These are phyloP conservation scores for Micrasema minimum DNA, from an alignment of 1,140 invertebrate genomes.

Conservation along the genomic window DNA sequence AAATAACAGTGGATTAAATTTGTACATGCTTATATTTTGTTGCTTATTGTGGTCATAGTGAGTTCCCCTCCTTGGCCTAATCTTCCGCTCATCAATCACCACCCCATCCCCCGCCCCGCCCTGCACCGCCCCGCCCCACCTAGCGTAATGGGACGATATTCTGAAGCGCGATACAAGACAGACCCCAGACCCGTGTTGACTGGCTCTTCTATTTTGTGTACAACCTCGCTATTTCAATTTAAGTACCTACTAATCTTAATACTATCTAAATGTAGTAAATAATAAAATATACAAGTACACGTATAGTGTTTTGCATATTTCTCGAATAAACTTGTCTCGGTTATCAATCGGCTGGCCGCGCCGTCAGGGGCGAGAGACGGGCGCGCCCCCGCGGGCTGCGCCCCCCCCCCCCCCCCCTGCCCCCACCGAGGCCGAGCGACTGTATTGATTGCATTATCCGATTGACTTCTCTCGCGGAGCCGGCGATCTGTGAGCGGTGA, in stretches of 20 bases:
- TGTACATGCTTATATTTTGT: no score
- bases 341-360: background rate
- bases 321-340: no score
- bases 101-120: constrained; percentile 33
- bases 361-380: background rate
- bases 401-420: background rate
- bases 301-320: background rate
- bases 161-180: constrained; percentile 4
- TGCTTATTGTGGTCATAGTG: no score
- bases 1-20: no score
- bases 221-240: background rate
- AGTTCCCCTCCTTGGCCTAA: constrained; percentile 2
- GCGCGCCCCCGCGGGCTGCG: background rate
- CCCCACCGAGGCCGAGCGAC: background rate
- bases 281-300: no score
- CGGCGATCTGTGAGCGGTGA: background rate
- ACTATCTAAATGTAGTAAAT: no score
- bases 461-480: constrained; percentile 8
- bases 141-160: constrained; percentile 29
- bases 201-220: background rate
- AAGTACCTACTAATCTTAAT: no score
- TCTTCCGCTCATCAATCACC: constrained; percentile 43
- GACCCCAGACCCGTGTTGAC: background rate
- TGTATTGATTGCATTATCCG: constrained; percentile 16
- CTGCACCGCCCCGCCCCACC: constrained; percentile 32